Evolutionary conservation across 2,888 invertebrate species (phyloP), one percentile per base, ranked within the genome.

Genomic region (Sinopyrophorus schimmeli): DNA sequence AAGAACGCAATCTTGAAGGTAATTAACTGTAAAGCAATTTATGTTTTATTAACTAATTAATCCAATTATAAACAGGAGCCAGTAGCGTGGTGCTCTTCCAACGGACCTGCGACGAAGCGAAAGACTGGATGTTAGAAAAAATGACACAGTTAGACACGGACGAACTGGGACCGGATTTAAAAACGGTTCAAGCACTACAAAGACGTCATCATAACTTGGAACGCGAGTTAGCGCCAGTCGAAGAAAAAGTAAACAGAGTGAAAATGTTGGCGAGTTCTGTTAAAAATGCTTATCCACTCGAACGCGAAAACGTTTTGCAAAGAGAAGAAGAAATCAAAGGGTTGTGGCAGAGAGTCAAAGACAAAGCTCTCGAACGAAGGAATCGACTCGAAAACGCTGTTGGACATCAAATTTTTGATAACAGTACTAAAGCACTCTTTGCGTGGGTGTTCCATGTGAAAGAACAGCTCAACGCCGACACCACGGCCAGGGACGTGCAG

Each of bases 121-220:
- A 89, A 57, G 95, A 95, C 68, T 98, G 98, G 97, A 97, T 99
- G 89, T 79, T 85, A 41, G 97, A 97, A 75, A 98, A 98, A 74
- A 91, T 92, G 78, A 85, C 87, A 52, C 92, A 94, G 69, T 72
- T 96, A 47, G 92, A 92, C 28, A 84, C 82, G 0, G 82, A 83
- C 0, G 84, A 84, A 20, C 71, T 87, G 2, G 92, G 91, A 0
- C 85, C 88, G 2, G 96, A 96, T 74, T 77, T 96, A 26, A 87
- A 92, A 62, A 93, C 94, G 0, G 94, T 95, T 0, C 86, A 91
- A 62, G 93, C 95, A 0, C 71, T 96, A 57, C 95, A 97, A 74
- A 78, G 96, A 6, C 78, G 92, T 9, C 96, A 96, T 73, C 91
- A 93, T 62, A 90, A 95, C 73, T 76, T 98, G 35, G 96, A 98